Evolutionary conservation across 2,113 vertebrate species (phyloP).

Genomic region (Dolichotis patagonum): DNA sequence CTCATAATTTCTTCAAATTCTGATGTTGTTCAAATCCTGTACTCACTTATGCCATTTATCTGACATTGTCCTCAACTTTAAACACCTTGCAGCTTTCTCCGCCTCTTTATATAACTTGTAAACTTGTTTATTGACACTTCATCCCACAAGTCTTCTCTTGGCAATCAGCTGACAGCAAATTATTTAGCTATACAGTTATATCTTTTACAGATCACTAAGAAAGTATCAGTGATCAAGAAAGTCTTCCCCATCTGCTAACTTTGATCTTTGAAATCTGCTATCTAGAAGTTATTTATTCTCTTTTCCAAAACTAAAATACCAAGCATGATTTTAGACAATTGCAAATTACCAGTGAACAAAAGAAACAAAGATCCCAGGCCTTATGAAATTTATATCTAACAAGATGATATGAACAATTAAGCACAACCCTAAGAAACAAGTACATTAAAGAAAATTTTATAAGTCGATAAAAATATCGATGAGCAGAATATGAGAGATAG

Average conservation of each 20-base stretch:
- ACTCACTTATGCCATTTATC: background rate
- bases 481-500: background rate
- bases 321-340: background rate
- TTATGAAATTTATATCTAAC: background rate
- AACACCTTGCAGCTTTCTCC: background rate
- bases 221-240: slow-evolving; percentile 14
- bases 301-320: background rate
- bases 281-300: background rate
- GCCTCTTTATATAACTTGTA: background rate
- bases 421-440: background rate
- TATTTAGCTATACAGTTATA: background rate
- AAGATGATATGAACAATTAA: background rate
- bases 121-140: background rate
- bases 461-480: background rate
- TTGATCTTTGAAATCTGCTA: background rate
- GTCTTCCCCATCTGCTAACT: background rate
- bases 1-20: background rate
- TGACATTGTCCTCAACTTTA: background rate
- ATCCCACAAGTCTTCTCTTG: background rate
- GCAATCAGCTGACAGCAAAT: background rate
- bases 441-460: background rate
- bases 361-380: background rate
- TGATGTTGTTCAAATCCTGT: background rate
- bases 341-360: background rate
- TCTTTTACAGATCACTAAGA: background rate